These are phyloP conservation scores for Sisyra terminalis DNA, from an alignment of 2,888 invertebrate genomes.

Conservation along the genomic window DNA sequence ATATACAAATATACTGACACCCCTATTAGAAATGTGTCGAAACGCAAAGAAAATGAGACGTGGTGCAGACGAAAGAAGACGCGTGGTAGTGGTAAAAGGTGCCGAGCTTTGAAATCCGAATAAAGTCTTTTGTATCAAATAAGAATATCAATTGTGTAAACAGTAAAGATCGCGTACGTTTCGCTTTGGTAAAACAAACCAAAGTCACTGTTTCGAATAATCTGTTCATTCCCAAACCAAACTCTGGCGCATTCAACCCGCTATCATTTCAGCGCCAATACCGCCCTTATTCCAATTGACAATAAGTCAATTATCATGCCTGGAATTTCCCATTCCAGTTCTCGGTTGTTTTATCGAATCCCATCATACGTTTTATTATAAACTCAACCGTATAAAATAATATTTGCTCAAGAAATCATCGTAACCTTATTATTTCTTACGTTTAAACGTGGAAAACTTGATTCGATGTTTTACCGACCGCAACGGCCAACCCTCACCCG, in stretches of 20 bases:
- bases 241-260: not conserved
- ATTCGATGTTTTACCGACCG: no score
- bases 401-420: no score
- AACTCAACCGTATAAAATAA: no score
- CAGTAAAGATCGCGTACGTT: conserved; percentile 3
- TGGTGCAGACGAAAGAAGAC: not conserved
- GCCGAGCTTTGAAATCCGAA: not conserved
- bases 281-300: not conserved
- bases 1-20: not conserved
- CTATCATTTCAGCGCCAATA: conserved; percentile 7
- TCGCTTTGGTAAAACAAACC: conserved; percentile 6
- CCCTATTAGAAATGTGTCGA: not conserved
- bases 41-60: not conserved
- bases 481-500: no score
- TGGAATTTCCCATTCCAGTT: no score
- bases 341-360: no score
- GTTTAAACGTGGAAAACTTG: no score
- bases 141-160: conserved; percentile 7
- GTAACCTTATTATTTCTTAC: no score
- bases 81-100: not conserved
- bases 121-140: conserved; percentile 6
- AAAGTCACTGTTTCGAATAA: conserved; percentile 7
- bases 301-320: not conserved
- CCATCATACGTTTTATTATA: no score
- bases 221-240: not conserved